Base-by-base conservation (phyloP, 2,113 vertebrate species). In the Pseudopodoces humilis region DNA sequence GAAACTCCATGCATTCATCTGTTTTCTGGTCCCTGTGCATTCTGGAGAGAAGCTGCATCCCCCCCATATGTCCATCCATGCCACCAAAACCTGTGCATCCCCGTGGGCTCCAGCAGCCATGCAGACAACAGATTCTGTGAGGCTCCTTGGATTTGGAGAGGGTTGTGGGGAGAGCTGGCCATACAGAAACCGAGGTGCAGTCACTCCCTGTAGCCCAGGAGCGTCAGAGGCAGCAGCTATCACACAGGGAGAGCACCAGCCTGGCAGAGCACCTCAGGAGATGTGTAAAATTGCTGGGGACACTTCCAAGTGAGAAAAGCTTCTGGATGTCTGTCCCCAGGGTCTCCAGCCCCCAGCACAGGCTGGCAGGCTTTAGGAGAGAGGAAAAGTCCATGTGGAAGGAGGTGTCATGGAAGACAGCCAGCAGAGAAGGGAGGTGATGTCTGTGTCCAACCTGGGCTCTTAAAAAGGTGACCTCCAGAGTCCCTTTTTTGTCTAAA, bases 1-100 rank as follows among this genome's bases (percentile, higher is more conserved):
- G 12, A 7, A 27, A 14, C 47, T 31, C 64, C 14, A 0, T 0
- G 31, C 15, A 7, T 19, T 23, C 11, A 2, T 23, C 37, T 1
- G 0, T 30, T 24, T 35, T 17, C 77, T 74, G 35, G 27, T 75
- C 60, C 72, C 47, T 0, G 2, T 39, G 4, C 11, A 33, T 53
- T 17, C 47, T 30, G 39, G 35, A 21, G 28, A 75, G 68, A 35
- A 89, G 33, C 60, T 55, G 62, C 9, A 0, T 23, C 20, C 49
- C 20, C 49, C 2, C 1, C 2, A 13, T 65, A 43, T 43, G 30
- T 69, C 64, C 82, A 87, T 39, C 25, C 24, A 1, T 7, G n/a
- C 33, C 75, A 86, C 28, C 2, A 3, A 31, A 49, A 68, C 70
- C 56, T 1, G 0, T 19, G 60, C 55, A 33, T 2, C 43, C 59